Evolutionary conservation across 2,797 vertebrate species (phyloP).

Genomic region (Phrynocephalus vlangalii): DNA sequence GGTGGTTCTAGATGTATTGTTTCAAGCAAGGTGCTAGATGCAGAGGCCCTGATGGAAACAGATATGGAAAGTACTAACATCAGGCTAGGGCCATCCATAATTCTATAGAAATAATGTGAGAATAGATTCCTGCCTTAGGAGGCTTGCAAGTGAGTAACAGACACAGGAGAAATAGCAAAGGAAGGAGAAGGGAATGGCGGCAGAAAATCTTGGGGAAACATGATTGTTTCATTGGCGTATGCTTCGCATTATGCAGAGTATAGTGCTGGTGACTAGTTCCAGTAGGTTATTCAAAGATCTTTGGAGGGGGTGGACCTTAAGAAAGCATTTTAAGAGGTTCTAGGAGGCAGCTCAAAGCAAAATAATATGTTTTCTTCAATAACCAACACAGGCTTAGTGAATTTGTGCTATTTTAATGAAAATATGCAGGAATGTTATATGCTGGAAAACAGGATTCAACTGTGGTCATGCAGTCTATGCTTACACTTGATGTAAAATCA

Average conservation of each 20-base stretch:
- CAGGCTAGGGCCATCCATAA: too few species aligned
- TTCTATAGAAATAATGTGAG: too few species aligned
- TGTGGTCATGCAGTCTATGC: background rate
- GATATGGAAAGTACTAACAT: too few species aligned
- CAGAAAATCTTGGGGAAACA: background rate
- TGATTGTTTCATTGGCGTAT: background rate
- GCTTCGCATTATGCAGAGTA: background rate
- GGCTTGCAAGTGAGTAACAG: too few species aligned
- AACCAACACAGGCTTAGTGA: background rate
- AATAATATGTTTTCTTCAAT: background rate
- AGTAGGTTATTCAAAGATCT: background rate
- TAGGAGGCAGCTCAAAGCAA: background rate
- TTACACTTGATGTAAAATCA: background rate
- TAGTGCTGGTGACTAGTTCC: background rate
- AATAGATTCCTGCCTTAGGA: too few species aligned
- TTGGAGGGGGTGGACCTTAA: background rate
- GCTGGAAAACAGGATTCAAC: background rate
- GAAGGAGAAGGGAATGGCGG: background rate
- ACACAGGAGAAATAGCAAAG: background rate
- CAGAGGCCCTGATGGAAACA: too few species aligned
- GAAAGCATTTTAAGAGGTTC: background rate
- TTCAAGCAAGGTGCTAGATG: too few species aligned
- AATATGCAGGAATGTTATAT: background rate
- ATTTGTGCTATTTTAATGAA: background rate
- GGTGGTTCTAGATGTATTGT: too few species aligned